Percentiles rank a stretch among this genome's conserved stretches.
Conservation (phyloP, 2,113 vertebrate species). For the Gasterosteus aculeatus region DNA sequence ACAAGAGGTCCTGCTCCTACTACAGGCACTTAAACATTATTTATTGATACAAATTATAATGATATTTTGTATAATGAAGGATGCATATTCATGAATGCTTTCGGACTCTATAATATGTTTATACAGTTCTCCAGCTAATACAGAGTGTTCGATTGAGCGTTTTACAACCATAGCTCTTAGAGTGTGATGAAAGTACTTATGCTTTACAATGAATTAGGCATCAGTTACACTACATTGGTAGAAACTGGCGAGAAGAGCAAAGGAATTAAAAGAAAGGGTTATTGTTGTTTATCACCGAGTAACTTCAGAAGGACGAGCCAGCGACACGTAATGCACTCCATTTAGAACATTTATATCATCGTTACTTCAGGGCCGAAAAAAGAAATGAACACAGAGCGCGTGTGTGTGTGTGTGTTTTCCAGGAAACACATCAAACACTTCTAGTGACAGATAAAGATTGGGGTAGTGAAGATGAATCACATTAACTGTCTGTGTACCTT, state of each 20-base stretch:
- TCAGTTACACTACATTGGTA: neutral
- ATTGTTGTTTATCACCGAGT: constrained; percentile 6
- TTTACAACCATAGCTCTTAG: constrained; percentile 1
- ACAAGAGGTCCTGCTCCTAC: neutral
- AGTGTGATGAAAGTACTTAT: neutral
- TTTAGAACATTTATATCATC: neutral
- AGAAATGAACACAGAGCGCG: neutral
- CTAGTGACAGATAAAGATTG: too few relatives aligned
- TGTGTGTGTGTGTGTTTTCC: neutral
- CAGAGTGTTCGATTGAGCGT: neutral
- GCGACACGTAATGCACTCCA: constrained; percentile 3
- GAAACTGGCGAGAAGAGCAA: neutral
- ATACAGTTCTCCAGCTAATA: neutral
- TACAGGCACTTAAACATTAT: constrained; percentile 6
- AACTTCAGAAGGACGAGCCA: neutral
- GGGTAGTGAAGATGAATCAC: neutral
- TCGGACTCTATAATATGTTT: neutral
- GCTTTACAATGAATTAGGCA: neutral
- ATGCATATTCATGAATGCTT: neutral
- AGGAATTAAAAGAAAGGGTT: neutral
- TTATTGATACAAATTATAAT: constrained; percentile 7
- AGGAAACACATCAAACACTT: neutral
- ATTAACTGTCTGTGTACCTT: constrained; percentile 80
- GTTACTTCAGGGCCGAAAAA: neutral
- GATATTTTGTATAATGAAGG: neutral